Conservation (phyloP, 2,113 vertebrate species). For the Urocolius indicus region DNA sequence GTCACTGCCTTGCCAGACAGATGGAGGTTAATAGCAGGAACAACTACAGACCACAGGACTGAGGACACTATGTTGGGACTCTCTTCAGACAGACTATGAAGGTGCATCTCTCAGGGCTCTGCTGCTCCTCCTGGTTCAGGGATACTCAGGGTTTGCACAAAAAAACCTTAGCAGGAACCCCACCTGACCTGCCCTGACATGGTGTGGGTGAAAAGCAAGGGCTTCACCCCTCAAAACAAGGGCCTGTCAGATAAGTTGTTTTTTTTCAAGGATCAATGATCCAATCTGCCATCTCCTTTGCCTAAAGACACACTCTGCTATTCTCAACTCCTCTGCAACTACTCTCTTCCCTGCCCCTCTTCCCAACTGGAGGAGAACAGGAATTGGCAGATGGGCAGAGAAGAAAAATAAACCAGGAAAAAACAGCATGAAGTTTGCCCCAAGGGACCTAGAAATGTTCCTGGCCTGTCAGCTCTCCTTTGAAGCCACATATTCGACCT, state of each 20-base stretch:
- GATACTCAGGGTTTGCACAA: not conserved
- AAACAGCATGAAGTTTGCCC: not conserved
- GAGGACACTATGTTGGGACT: not conserved
- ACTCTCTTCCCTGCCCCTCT: not conserved
- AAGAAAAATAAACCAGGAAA: not conserved
- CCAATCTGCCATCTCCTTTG: not conserved
- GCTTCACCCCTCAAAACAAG: not conserved
- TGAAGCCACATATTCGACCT: not conserved
- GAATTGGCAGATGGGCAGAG: not conserved
- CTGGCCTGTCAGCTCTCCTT: not conserved
- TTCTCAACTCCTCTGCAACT: not conserved
- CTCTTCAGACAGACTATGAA: not conserved
- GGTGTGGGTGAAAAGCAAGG: not conserved
- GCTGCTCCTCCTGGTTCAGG: not conserved
- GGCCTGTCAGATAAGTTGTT: not conserved
- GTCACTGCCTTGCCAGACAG: not conserved
- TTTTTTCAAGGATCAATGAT: not conserved
- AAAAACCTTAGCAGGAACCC: not conserved
- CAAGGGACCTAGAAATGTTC: not conserved
- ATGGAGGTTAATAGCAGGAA: not conserved
- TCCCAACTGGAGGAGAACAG: not conserved
- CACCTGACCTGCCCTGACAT: not conserved
- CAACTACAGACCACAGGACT: not conserved
- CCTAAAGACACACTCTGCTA: not conserved
- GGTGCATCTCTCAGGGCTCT: not conserved